Evolutionary conservation across 2,797 vertebrate species (phyloP), one percentile per base, ranked within the genome.

Genomic region (Taenioides sp.): DNA sequence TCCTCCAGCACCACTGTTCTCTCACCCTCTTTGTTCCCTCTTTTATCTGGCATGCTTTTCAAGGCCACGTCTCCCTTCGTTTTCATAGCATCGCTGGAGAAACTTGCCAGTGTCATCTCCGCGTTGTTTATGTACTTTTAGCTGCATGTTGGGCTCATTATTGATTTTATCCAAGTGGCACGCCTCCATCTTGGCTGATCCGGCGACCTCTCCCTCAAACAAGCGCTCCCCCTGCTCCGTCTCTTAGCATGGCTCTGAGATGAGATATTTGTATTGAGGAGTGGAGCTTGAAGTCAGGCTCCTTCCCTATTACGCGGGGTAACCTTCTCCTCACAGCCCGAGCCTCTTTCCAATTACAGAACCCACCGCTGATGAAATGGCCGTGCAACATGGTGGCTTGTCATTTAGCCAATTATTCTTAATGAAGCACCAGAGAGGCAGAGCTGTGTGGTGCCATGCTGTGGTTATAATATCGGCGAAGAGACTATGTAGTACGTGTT

Each of bases 331-430:
- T 75, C 22, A 2, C 78, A 71, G 83, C 77, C 40, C 23, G 76
- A 86, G 76, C 72, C 80, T 81, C 80, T 83, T 85, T 78, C 88
- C 89, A 90, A 91, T 91, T 91, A 91, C 84, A 84, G 81, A 28
- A 77, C 78, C 83, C 85, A 68, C 69, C 70, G 87, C 87, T 91
- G 88, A 91, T 91, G 90, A 91, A 90, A 91, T 90, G 85, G 84
- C 83, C 79, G 80, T 81, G 90, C 88, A 90, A 90, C 81, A 82
- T 77, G 76, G 85, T 61, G 81, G 81, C 89, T 90, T 90, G 90
- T 90, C 89, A 88, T 90, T 89, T 82, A 86, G 86, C 91, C 90
- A 92, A 89, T 92, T 91, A 91, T 87, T 88, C 84, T 83, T 87
- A 91, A 88, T 86, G 85, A 90, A 89, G 82, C 82, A 65, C 81